These are phyloP conservation scores for Coremacera marginata DNA, from an alignment of 2,888 invertebrate genomes.

Conservation along the genomic window DNA sequence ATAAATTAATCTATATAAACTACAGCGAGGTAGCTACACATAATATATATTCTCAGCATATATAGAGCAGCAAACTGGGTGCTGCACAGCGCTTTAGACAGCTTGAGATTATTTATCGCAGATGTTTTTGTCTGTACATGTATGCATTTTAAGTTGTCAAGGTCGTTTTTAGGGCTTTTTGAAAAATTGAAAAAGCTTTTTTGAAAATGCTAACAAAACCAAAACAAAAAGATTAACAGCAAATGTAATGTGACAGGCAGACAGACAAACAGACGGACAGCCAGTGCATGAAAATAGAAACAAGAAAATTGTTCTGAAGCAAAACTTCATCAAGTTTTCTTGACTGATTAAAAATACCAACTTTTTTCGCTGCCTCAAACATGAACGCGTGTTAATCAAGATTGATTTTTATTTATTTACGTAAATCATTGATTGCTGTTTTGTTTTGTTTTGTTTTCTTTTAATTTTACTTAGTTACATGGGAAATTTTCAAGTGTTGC, in stretches of 20 bases:
- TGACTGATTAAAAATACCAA: too few relatives aligned
- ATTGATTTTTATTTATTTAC: too few relatives aligned
- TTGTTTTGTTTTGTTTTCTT: too few relatives aligned
- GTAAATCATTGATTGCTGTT: too few relatives aligned
- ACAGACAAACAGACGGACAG: not conserved
- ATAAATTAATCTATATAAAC: not conserved
- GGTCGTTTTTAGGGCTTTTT: conserved; percentile 19
- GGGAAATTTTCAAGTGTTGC: too few relatives aligned
- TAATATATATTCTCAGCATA: not conserved
- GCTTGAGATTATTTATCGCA: too few relatives aligned
- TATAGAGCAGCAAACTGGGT: not conserved
- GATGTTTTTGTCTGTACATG: not conserved
- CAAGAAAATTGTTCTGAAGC: not conserved
- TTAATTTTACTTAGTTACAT: too few relatives aligned
- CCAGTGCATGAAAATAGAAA: not conserved
- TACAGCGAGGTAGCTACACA: not conserved
- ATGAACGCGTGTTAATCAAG: too few relatives aligned
- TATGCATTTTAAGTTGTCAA: conserved; percentile 7
- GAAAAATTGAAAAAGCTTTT: not conserved
- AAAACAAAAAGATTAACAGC: not conserved
- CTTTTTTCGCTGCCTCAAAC: too few relatives aligned
- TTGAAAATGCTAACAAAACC: not conserved
- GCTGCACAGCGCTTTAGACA: not conserved
- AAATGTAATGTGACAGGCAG: not conserved
- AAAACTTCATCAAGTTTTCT: not conserved